These are phyloP conservation scores for Pseudachorutes palmiensis DNA, from an alignment of 1,140 invertebrate species.

Conservation along the genomic window DNA sequence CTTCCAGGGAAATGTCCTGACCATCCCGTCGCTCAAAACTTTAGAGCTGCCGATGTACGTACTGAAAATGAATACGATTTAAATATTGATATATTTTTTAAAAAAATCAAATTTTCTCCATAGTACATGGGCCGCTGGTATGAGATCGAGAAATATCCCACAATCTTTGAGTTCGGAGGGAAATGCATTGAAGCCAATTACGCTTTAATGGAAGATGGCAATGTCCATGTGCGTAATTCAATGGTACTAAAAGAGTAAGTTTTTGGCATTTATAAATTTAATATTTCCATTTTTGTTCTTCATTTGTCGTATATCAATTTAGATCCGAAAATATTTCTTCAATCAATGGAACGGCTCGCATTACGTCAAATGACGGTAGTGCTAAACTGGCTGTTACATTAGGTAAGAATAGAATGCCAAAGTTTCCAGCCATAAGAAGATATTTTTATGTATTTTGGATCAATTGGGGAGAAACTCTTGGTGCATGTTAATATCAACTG, in stretches of 20 bases:
- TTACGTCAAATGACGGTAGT: background rate
- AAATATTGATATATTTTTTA: background rate
- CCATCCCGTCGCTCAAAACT: background rate
- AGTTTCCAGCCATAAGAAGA: no score
- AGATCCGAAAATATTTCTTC: background rate
- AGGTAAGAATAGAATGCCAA: no score
- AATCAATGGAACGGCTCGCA: background rate
- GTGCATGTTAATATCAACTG: no score
- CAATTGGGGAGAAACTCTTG: no score
- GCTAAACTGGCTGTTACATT: constrained; percentile 46
- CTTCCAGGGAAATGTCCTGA: background rate
- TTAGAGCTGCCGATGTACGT: background rate
- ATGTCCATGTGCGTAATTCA: background rate
- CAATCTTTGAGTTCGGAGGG: constrained; percentile 60
- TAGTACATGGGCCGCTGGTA: constrained; percentile 69
- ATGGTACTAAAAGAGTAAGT: background rate
- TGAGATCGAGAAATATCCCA: constrained; percentile 67
- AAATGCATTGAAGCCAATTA: constrained; percentile 68
- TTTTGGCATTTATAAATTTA: background rate
- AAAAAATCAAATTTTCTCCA: no score
- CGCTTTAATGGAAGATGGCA: background rate
- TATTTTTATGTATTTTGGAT: no score
- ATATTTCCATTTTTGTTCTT: background rate
- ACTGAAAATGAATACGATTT: background rate
- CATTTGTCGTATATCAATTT: no score